Evolutionary conservation across 1,140 invertebrate genomes (phyloP), one percentile per base, ranked within the genome.

Genomic region (Chrysoperla carnea): DNA sequence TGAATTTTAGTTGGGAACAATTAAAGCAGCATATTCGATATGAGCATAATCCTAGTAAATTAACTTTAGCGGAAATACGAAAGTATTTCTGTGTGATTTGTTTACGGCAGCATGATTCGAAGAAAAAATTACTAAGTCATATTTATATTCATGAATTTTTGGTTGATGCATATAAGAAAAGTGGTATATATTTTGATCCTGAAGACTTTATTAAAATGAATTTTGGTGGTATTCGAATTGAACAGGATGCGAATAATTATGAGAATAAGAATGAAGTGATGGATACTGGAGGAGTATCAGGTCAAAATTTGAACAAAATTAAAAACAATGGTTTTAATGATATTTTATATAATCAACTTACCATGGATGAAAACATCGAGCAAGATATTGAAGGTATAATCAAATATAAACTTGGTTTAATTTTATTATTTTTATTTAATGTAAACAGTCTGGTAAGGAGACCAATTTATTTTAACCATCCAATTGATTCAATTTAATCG

Each of bases 91-190:
- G 70, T 41, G 64, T 68, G n/a, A 64, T 75, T n/a, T 75, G 72
- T 49, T 66, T 63, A 13, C 63, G 70, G 42, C 69, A 71, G 42
- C 69, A 73, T 38, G 70, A 75, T 51, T 70, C 70, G 6, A 57
- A 64, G 13, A 70, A 72, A 46, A 67, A 67, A 45, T 52, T 75
- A 29, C 66, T 73, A 42, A 67, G 67, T 17, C 72, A 75, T 46
- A 63, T 72, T 13, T 62, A 66, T 0, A 69, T 73, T 39, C 72
- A 75, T 45, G 65, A 68, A 38, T 56, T 69, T 39, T 61, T 71
- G 48, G 49, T 64, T 43, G 49, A 52, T 29, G 60, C 54, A 12
- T 58, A 55, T 41, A 60, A 59, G 40, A 57, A 59, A 41, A 52
- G 63, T 27, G 54, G 52, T 31, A 40, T 59, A 50, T 55, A 57